These are phyloP conservation scores for Acronicta aceris DNA, from an alignment of 2,888 invertebrate species.

Conservation along the genomic window DNA sequence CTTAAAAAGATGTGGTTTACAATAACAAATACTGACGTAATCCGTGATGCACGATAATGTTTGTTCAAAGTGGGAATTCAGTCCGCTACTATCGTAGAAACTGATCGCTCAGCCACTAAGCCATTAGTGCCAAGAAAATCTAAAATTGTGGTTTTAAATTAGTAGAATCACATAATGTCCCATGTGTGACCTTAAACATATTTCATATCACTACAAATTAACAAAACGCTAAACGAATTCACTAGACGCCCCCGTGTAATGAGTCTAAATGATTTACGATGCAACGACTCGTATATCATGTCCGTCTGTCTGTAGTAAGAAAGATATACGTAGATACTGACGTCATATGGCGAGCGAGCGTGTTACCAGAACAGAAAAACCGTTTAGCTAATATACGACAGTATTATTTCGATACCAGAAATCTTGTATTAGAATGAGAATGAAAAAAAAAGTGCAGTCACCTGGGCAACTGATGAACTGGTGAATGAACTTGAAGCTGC, in stretches of 20 bases:
- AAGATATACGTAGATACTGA: conserved; percentile 16
- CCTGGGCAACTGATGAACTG: too few relatives aligned
- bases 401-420: too few relatives aligned
- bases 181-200: conserved; percentile 4
- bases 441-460: too few relatives aligned
- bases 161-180: not conserved
- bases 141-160: not conserved
- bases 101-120: too few relatives aligned
- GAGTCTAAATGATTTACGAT: conserved; percentile 44
- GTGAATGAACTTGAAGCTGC: too few relatives aligned
- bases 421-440: too few relatives aligned
- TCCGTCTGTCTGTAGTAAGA: conserved; percentile 6
- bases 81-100: too few relatives aligned
- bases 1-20: too few relatives aligned
- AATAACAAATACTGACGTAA: too few relatives aligned
- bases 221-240: conserved; percentile 34
- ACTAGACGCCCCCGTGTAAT: conserved; percentile 29
- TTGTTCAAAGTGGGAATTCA: too few relatives aligned
- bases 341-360: conserved; percentile 1
- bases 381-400: not conserved
- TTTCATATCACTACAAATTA: conserved; percentile 18
- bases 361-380: not conserved
- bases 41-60: too few relatives aligned
- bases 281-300: conserved; percentile 30
- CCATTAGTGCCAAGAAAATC: too few relatives aligned